Conservation (phyloP, 2,888 invertebrate species). For the Andrena minutula region DNA sequence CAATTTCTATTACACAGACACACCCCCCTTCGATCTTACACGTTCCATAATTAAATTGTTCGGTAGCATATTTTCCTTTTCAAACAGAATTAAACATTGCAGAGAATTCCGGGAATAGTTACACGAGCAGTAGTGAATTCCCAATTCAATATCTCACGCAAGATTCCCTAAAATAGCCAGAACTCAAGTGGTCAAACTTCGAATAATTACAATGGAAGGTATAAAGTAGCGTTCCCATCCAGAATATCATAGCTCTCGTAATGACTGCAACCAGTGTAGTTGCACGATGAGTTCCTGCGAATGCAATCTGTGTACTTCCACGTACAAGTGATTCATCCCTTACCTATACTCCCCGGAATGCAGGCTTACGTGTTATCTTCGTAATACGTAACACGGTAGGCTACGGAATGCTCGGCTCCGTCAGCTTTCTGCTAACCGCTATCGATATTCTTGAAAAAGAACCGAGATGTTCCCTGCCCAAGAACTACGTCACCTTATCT, state of each 20-base stretch:
- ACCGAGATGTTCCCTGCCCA: background rate
- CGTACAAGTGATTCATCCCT: constrained; percentile 54
- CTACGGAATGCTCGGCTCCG: constrained; percentile 3
- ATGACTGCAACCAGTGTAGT: constrained; percentile 6
- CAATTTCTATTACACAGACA: constrained; percentile 10
- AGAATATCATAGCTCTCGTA: constrained; percentile 30
- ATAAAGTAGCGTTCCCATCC: constrained; percentile 7
- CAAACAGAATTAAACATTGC: background rate
- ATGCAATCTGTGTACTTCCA: constrained; percentile 8
- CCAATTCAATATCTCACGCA: background rate
- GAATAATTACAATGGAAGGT: background rate
- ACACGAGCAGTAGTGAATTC: background rate
- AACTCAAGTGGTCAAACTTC: background rate
- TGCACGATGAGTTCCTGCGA: background rate
- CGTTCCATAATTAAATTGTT: background rate
- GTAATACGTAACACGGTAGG: constrained; percentile 9
- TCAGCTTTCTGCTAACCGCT: background rate
- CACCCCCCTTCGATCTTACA: constrained; percentile 6
- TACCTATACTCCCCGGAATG: constrained; percentile 12
- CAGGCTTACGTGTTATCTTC: constrained; percentile 26
- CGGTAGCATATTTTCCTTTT: background rate
- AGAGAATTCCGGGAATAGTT: background rate
- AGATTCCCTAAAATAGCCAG: background rate
- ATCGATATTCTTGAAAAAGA: background rate
- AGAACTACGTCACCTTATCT: background rate